Conservation (phyloP, 1,140 invertebrate species). For the Octopus bimaculoides region DNA sequence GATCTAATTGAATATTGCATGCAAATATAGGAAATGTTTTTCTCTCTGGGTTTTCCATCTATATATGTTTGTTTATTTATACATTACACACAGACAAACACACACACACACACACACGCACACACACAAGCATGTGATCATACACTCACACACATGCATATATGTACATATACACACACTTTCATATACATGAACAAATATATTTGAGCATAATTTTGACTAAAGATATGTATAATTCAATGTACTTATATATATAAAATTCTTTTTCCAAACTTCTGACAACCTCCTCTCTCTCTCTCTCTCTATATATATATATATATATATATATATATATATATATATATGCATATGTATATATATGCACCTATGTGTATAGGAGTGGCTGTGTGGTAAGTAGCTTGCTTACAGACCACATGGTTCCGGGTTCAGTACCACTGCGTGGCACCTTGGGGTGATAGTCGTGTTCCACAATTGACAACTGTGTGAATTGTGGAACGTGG, state of each 20-base stretch:
- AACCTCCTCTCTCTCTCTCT: too few relatives aligned
- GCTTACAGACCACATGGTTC: too few relatives aligned
- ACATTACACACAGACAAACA: not conserved
- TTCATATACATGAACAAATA: not conserved
- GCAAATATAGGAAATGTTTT: too few relatives aligned
- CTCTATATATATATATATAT: slow-evolving; percentile 1
- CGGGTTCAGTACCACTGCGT: too few relatives aligned
- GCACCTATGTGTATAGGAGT: too few relatives aligned
- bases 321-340: not conserved
- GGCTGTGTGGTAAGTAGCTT: too few relatives aligned
- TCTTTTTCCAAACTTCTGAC: too few relatives aligned
- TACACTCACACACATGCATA: not conserved
- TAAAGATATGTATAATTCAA: not conserved
- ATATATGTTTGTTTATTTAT: not conserved
- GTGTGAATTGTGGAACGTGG: too few relatives aligned
- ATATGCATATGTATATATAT: not conserved
- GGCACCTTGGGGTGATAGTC: too few relatives aligned
- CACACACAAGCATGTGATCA: not conserved
- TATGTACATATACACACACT: not conserved
- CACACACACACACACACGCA: not conserved
- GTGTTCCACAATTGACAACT: too few relatives aligned
- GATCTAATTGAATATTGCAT: too few relatives aligned
- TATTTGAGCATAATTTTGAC: not conserved
- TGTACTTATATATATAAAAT: not conserved
- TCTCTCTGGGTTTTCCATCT: too few relatives aligned